Evolutionary conservation across 2,797 vertebrate genomes (phyloP).

Genomic region (Clarias pachynema): DNA sequence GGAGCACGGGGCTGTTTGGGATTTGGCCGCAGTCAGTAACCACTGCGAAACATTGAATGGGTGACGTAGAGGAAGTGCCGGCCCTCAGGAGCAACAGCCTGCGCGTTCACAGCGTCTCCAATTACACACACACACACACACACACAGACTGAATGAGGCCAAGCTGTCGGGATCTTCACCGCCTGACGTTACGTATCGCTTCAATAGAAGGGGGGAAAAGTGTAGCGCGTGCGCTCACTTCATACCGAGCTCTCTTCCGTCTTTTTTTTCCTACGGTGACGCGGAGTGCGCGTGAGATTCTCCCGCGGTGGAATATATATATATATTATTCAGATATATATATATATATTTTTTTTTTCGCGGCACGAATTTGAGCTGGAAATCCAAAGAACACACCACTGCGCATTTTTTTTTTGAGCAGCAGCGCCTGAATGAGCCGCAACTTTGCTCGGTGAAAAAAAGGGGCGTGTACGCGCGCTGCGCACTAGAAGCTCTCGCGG

Average conservation of each 20-base stretch:
- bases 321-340: too few species aligned
- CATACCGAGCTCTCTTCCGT: conserved; percentile 21
- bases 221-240: not conserved
- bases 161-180: not conserved
- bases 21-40: conserved; percentile 6
- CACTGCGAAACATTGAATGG: conserved; percentile 54
- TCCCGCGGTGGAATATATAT: too few species aligned
- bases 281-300: not conserved
- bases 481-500: not conserved
- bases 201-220: not conserved
- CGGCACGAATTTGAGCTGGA: not conserved
- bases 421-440: conserved; percentile 1
- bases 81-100: conserved; percentile 8
- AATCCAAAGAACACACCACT: not conserved
- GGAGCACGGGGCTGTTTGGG: not conserved
- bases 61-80: conserved; percentile 59
- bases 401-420: not conserved
- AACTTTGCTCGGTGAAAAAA: conserved; percentile 29
- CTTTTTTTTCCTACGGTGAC: not conserved
- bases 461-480: conserved; percentile 33
- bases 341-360: not conserved
- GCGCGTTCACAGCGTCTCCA: conserved; percentile 26
- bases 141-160: not conserved
- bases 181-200: not conserved
- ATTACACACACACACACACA: conserved; percentile 31